Evolutionary conservation across 2,888 invertebrate species (phyloP).

Genomic region (Plutella xylostella): DNA sequence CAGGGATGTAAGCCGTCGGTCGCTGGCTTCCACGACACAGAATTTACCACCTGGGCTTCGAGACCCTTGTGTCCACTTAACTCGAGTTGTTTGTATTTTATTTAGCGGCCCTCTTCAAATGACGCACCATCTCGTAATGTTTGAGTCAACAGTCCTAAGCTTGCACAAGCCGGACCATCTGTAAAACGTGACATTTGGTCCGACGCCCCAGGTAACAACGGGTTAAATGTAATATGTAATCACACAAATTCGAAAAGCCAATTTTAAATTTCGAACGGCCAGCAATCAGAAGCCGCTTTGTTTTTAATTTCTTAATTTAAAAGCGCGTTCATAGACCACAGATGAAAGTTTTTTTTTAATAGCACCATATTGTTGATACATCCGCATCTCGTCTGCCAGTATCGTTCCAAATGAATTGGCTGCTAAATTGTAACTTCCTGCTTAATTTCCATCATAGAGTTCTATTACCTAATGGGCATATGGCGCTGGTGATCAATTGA

Average conservation of each 20-base stretch:
- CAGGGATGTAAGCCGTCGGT: too few species aligned
- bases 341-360: constrained; percentile 43
- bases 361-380: constrained; percentile 33
- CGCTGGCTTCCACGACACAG: too few species aligned
- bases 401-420: constrained; percentile 62
- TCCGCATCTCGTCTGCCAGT: constrained; percentile 29
- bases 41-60: too few species aligned
- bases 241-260: too few species aligned
- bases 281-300: too few species aligned
- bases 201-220: constrained; percentile 34
- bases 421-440: constrained; percentile 66
- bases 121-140: constrained; percentile 67
- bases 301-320: too few species aligned
- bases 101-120: constrained; percentile 68
- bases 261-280: too few species aligned
- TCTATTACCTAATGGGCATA: constrained; percentile 43
- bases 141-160: constrained; percentile 59
- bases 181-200: constrained; percentile 58
- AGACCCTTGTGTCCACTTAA: constrained; percentile 28
- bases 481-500: constrained; percentile 60
- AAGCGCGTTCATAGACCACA: too few species aligned
- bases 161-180: constrained; percentile 61
- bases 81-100: constrained; percentile 61
- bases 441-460: constrained; percentile 51
- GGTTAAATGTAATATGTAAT: constrained; percentile 8